Evolutionary conservation across 2,888 invertebrate species (phyloP).

Genomic region (Mamestra brassicae): DNA sequence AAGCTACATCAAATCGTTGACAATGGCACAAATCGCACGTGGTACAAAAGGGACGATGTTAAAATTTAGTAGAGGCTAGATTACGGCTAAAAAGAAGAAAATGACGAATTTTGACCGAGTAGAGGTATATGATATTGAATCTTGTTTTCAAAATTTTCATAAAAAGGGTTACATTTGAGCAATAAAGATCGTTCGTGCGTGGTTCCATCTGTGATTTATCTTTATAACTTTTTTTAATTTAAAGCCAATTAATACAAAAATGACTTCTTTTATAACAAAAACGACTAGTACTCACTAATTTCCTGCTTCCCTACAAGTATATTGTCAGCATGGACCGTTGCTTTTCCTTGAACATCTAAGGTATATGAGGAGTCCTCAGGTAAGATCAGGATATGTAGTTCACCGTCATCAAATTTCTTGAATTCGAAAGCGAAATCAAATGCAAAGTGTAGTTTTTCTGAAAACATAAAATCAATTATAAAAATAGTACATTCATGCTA

Average conservation of each 20-base stretch:
- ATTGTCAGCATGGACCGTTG: constrained; percentile 16
- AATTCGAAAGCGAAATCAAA: constrained; percentile 30
- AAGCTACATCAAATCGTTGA: not conserved
- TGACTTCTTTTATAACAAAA: not conserved
- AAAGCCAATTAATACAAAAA: too few species aligned
- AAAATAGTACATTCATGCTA: not conserved
- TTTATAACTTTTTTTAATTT: too few species aligned
- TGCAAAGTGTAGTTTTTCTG: constrained; percentile 43
- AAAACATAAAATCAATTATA: constrained; percentile 2
- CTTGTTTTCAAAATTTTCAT: too few species aligned
- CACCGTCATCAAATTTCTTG: constrained; percentile 49
- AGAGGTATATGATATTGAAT: not conserved
- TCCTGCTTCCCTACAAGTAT: constrained; percentile 54
- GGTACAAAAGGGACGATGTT: not conserved
- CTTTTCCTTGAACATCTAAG: constrained; percentile 34
- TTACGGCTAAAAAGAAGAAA: not conserved
- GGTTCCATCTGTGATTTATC: too few species aligned
- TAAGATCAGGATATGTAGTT: constrained; percentile 24
- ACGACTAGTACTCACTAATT: constrained; percentile 46
- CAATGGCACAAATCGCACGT: not conserved
- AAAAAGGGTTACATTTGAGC: too few species aligned
- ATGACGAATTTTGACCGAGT: too few species aligned
- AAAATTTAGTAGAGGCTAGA: not conserved
- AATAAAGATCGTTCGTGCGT: too few species aligned
- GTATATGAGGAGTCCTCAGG: constrained; percentile 19